phyloP scores from a whole-genome alignment of 1,140 invertebrate genomes.

The Formica exsecta region DNA sequence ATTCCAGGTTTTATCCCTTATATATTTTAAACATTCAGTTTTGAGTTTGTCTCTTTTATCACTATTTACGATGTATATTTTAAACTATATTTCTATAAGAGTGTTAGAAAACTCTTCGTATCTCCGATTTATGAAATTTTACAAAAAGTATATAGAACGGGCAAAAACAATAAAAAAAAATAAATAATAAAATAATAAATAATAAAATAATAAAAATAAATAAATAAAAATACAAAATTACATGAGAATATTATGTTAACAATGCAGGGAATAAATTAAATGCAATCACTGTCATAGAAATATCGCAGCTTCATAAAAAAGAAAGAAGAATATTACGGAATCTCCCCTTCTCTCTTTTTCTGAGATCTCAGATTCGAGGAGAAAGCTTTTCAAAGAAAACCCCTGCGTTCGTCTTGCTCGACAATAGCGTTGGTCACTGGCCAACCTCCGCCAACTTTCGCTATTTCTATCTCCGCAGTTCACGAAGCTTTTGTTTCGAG shows the following conservation, averaged over 20 bases:
- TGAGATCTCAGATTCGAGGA: constrained; percentile 37
- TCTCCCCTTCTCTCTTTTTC: constrained; percentile 46
- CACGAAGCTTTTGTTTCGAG: constrained; percentile 66
- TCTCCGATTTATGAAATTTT: neutral
- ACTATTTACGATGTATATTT: neutral
- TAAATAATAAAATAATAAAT: neutral
- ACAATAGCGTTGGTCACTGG: constrained; percentile 52
- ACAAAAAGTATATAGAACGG: neutral
- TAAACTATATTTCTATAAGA: neutral
- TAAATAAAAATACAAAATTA: neutral
- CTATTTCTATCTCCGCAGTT: constrained; percentile 56
- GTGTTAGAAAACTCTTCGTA: neutral
- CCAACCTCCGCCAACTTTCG: constrained; percentile 15
- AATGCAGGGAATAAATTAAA: neutral
- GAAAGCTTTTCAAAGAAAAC: constrained; percentile 41
- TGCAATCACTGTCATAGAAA: constrained; percentile 5
- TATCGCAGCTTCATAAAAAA: neutral
- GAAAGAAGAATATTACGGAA: neutral
- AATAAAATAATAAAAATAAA: neutral
- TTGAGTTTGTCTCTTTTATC: neutral
- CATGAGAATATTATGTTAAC: neutral
- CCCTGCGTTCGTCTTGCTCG: constrained; percentile 22
- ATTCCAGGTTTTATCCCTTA: neutral
- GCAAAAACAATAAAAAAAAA: neutral
- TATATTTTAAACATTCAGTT: neutral